Conservation (phyloP, 2,888 invertebrate genomes). For the Drosophila mulleri region DNA sequence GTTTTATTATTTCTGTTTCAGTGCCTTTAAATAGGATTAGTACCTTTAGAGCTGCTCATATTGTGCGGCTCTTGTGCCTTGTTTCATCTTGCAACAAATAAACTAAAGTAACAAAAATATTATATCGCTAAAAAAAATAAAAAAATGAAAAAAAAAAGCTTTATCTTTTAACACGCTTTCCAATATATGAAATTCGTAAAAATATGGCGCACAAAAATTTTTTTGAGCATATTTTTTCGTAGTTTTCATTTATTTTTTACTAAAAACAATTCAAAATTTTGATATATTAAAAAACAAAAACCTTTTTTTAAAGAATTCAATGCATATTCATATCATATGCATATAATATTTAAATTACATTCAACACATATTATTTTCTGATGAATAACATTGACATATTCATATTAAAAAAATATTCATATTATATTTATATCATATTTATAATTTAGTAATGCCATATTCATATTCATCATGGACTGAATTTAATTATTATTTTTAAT, state of each 20-base stretch:
- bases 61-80: conserved; percentile 36
- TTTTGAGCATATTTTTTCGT: not conserved
- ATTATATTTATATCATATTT: too few species aligned
- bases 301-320: not conserved
- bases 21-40: conserved; percentile 73
- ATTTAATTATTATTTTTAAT: too few species aligned
- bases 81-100: conserved; percentile 36
- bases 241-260: not conserved
- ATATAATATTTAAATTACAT: too few species aligned
- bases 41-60: conserved; percentile 52
- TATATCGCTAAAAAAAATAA: conserved; percentile 36
- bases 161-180: conserved; percentile 61
- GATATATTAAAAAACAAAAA: too few species aligned
- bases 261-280: too few species aligned
- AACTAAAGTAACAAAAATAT: conserved; percentile 11
- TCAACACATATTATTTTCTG: too few species aligned
- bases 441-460: too few species aligned
- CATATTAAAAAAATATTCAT: too few species aligned
- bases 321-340: too few species aligned
- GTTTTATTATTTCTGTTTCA: conserved; percentile 74
- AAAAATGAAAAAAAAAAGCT: conserved; percentile 21
- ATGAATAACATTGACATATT: too few species aligned
- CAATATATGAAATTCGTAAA: conserved; percentile 1
- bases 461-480: too few species aligned
- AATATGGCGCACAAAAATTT: not conserved